Percentiles rank a stretch among this genome's conserved stretches.
These are phyloP conservation scores for Nemurella pictetii DNA, from an alignment of 2,888 invertebrate species.

Conservation along the genomic window DNA sequence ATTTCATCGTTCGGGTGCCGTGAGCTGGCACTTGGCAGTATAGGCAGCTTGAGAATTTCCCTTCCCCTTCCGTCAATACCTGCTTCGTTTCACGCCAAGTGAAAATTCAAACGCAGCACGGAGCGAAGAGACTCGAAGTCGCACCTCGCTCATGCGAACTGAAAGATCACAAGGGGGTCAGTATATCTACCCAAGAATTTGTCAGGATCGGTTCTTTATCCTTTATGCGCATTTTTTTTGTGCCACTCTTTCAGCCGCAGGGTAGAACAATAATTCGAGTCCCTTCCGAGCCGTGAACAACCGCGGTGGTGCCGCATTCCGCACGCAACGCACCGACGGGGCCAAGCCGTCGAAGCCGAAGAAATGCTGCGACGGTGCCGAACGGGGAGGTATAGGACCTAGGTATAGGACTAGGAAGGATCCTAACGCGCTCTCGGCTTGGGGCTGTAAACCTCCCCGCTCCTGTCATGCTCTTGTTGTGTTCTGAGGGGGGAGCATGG, in stretches of 20 bases:
- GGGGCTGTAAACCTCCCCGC: not conserved
- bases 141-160: not conserved
- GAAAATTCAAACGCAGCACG: not conserved
- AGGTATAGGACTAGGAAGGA: not conserved
- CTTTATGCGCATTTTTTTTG: conserved; percentile 27
- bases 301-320: not conserved
- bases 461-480: no score
- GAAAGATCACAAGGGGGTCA: not conserved
- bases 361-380: not conserved
- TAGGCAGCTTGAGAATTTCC: no score
- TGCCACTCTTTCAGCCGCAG: conserved; percentile 9
- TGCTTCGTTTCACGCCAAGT: not conserved
- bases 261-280: not conserved
- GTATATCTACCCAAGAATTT: conserved; percentile 8
- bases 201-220: conserved; percentile 24
- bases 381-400: no score
- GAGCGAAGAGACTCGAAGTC: not conserved
- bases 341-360: not conserved
- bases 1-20: no score
- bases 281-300: not conserved
- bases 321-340: not conserved
- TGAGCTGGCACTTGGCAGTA: no score
- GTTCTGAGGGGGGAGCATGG: not conserved
- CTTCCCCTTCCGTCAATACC: no score
- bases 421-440: not conserved